Base-by-base conservation (phyloP, 2,797 vertebrate genomes). In the Acanthopagrus latus region DNA sequence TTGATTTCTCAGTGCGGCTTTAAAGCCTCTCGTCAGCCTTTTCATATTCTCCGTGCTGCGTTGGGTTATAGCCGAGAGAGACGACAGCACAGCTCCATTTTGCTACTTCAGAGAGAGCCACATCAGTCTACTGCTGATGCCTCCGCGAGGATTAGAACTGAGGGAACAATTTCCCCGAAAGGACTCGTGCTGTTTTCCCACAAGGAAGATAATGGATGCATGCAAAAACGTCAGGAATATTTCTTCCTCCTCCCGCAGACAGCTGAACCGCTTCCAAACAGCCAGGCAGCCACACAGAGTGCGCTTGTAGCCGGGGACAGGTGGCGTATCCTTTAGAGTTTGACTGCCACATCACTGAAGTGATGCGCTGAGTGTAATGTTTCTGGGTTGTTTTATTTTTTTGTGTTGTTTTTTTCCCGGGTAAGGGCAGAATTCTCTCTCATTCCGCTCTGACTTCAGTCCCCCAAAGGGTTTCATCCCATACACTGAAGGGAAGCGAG, bases 161-260 rank as follows among this genome's bases (percentile, higher is more conserved):
- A 89, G 79, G 81, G 80, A 84, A 86, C 89, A 81, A 86, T 89
- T 90, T 91, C 83, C 86, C 89, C 80, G 78, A 84, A 83, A 86
- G 85, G 84, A 83, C 83, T 80, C 84, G 23, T 55, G 88, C 85
- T 88, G 90, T 84, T 89, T 87, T 89, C 84, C 89, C 85, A 89
- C 83, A 88, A 92, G 85, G 80, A 86, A 85, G 78, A 89, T 94
- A 94, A 94, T 91, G 81, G 90, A 93, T 91, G 88, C 85, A 90
- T 84, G 88, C 82, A 87, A 88, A 93, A 93, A 78, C 23, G 77
- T 88, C 70, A 79, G 87, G 85, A 91, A 93, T 84, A 86, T 89
- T 86, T 91, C 87, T 90, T 90, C 38, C 38, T 90, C 81, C 86
- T 88, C 64, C 69, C 50, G 75, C 80, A 90, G 85, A 90, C 85